phyloP scores from a whole-genome alignment of 2,113 vertebrate genomes.

The Genyomyrus donnyi region DNA sequence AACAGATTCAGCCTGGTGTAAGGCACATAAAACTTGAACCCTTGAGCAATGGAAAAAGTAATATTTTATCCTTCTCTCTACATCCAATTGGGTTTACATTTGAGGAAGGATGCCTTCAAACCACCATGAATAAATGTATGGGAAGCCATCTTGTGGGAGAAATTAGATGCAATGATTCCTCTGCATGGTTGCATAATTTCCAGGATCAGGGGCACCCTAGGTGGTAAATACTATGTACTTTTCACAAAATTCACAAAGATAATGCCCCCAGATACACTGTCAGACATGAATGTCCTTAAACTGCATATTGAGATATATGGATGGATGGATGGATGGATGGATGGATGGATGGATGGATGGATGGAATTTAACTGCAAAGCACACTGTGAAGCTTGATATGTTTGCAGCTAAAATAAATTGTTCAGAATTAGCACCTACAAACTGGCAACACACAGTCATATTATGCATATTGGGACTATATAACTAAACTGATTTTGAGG shows the following conservation, averaged over 20 bases:
- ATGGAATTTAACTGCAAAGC: background rate
- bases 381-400: background rate
- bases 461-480: background rate
- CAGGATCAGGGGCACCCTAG: background rate
- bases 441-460: background rate
- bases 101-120: background rate
- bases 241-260: background rate
- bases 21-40: background rate
- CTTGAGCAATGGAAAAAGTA: background rate
- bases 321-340: background rate
- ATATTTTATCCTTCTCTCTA: background rate
- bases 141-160: background rate
- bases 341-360: background rate
- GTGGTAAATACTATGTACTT: background rate
- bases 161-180: background rate
- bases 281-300: background rate
- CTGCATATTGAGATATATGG: background rate
- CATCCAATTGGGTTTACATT: background rate
- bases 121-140: background rate
- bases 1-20: background rate
- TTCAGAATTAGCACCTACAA: background rate
- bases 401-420: background rate
- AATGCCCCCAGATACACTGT: background rate
- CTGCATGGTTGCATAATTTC: background rate
- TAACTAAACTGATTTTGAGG: background rate